Evolutionary conservation across 2,113 vertebrate species (phyloP), one percentile per base, ranked within the genome.

Genomic region (Telmatochromis sp.): DNA sequence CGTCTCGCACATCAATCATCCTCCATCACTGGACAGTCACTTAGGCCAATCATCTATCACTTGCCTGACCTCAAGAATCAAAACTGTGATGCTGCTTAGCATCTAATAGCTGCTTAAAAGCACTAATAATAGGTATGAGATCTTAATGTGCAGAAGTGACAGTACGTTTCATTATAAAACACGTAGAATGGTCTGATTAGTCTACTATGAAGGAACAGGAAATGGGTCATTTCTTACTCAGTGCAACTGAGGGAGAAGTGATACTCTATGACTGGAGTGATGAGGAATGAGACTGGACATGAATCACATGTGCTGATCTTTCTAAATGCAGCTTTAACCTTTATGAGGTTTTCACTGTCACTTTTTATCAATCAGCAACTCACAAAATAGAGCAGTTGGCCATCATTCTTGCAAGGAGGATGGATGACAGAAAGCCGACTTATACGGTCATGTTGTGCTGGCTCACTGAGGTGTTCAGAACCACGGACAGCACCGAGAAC

Each of bases 1-100:
- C 54, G 80, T 90, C 94, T 88, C 79, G 73, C 53, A 81, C 89
- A 92, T 95, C 95, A 95, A 92, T 94, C 93, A 94, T 58, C 47
- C 78, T 54, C 73, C 82, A 81, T 90, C 84, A 86, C 87, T 57
- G 73, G 85, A 88, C 84, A 87, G 90, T 89, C 79, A 83, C 81
- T 89, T 54, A 57, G 47, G 82, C 49, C 86, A 86, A 79, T 91
- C 81, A 87, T 73, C 84, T 83, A 82, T 92, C 79, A 86, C 83
- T 78, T 35, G 9, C 23, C 65, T 81, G 81, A 91, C 73, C 28
- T 75, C 11, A 49, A 28, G 42, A 78, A 86, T 55, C 65, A 54
- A 51, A 60, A 53, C 70, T 31, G 73, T 82, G 80, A 57, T 79
- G 28, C 57, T 68, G 45, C 19, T 80, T 63, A 58, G 80, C 15